Percentiles rank a stretch among this genome's conserved stretches.
Evolutionary conservation across 2,888 invertebrate species (phyloP).

Genomic region (Ochlodes sylvanus): DNA sequence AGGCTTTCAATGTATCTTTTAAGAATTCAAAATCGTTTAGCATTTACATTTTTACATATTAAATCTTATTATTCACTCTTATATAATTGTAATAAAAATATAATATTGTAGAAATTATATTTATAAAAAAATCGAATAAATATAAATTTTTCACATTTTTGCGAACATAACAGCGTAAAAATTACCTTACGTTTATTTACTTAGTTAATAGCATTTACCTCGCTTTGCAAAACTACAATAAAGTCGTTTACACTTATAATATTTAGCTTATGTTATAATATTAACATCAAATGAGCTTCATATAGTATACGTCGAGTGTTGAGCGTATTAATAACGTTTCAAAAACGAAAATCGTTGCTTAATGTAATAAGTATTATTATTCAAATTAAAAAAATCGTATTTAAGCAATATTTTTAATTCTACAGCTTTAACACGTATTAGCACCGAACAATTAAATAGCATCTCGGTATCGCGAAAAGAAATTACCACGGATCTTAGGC

Average conservation of each 20-base stretch:
- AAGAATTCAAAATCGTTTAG: too few species aligned
- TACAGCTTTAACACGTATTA: neutral
- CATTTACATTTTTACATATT: constrained; percentile 2
- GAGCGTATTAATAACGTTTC: neutral
- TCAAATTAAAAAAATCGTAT: too few species aligned
- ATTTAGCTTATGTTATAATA: too few species aligned
- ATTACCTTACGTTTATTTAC: neutral
- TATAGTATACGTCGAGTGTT: neutral
- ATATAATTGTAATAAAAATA: neutral
- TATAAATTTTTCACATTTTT: neutral
- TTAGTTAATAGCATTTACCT: constrained; percentile 8
- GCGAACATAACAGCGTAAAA: neutral
- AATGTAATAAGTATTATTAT: neutral
- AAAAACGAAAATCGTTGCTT: neutral
- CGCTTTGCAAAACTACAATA: neutral
- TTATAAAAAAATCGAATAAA: neutral
- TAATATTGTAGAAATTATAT: neutral
- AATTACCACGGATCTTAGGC: too few species aligned
- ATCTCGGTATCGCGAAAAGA: too few species aligned
- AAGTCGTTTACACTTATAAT: neutral
- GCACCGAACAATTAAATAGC: too few species aligned
- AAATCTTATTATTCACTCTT: neutral
- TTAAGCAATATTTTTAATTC: neutral
- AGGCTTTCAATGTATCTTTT: too few species aligned
- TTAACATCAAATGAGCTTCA: too few species aligned